Base-by-base conservation (phyloP, 2,797 vertebrate genomes). In the Clamator glandarius region DNA sequence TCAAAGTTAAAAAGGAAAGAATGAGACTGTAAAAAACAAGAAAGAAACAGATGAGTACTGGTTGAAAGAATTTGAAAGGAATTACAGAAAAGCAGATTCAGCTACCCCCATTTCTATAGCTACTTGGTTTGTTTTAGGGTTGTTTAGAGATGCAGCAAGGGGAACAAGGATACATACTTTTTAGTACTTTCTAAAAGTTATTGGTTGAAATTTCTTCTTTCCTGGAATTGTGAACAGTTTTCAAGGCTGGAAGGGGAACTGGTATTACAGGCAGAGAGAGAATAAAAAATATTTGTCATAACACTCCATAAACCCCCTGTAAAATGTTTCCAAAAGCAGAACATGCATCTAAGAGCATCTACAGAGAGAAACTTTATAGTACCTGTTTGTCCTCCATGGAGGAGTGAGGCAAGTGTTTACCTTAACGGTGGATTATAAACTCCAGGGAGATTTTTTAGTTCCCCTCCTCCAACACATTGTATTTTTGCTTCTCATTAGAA, bases 271-370 rank as follows among this genome's bases (percentile, higher is more conserved):
- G 63, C 11, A 89, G n/a, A 66, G 21, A 75, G 5, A 21, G 23
- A 67, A 82, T 59, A 88, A 91, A 90, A 90, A 80, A 35, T 36
- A 54, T 59, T 84, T 35, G 2, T 12, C 61, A 79, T 58, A 82
- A 33, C 6, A 64, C 36, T 35, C 23, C 17, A 57, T 67, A 83
- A 82, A 74, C 16, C 18, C 12, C 15, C 15, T 67, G 23, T 16
- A 61, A 91, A 92, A 42, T 9, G 2, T 59, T 83, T 87, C 33
- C 11, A 36, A 83, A 74, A 59, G 13, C 19, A 46, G 55, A 36
- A 12, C 8, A 67, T 25, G 11, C 19, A 52, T 44, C 39, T 33
- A 57, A 78, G 44, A 78, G 9, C 15, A 84, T 8, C 16, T 46
- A 6, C 4, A 54, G 33, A 9, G 4, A 36, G 33, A 69, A 78